phyloP scores from a whole-genome alignment of 2,113 vertebrate species.

The Pluvianellus socialis region DNA sequence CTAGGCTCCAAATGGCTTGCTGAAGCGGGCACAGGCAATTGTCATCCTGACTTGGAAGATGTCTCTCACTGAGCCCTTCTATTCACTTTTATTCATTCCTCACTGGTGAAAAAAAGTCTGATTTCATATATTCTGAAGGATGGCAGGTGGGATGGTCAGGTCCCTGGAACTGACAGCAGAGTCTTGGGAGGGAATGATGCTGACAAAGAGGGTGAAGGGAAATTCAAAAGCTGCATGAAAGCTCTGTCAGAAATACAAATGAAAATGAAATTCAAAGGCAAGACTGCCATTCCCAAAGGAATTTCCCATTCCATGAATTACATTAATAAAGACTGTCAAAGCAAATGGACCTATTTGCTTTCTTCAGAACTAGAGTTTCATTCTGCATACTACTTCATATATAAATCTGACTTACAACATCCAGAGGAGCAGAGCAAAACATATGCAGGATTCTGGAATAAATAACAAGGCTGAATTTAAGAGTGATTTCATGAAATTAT shows the following conservation, averaged over 20 bases:
- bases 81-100: not conserved
- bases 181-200: not conserved
- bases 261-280: not conserved
- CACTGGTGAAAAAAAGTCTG: not conserved
- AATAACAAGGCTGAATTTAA: not conserved
- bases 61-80: not conserved
- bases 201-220: not conserved
- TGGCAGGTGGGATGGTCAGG: not conserved
- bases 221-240: not conserved
- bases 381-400: not conserved
- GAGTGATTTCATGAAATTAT: not conserved
- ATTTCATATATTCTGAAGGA: not conserved
- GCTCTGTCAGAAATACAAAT: not conserved
- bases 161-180: not conserved
- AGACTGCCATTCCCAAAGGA: not conserved
- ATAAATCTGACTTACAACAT: not conserved
- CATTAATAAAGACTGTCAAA: not conserved
- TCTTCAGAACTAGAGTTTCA: not conserved
- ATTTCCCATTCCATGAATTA: not conserved
- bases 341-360: not conserved
- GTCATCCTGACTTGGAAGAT: not conserved
- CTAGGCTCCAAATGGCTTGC: not conserved
- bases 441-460: not conserved
- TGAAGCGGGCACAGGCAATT: not conserved
- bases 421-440: not conserved